Evolutionary conservation across 1,140 invertebrate genomes (phyloP).

Genomic region (Mamestra configurata): DNA sequence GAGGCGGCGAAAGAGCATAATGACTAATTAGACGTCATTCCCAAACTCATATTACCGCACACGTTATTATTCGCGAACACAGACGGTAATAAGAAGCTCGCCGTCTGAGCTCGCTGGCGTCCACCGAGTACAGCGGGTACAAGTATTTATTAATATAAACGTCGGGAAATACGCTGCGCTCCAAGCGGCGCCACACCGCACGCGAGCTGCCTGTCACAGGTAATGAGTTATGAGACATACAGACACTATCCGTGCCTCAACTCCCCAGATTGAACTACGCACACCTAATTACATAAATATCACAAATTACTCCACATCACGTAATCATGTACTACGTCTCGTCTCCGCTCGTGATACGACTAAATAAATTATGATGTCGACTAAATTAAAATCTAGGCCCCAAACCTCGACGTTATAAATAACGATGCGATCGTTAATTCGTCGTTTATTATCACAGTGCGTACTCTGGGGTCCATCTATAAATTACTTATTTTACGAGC

Average conservation of each 20-base stretch:
- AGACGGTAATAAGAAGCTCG: slow-evolving; percentile 42
- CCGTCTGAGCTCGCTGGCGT: slow-evolving; percentile 18
- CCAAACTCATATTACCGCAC: slow-evolving; percentile 46
- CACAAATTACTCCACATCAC: slow-evolving; percentile 8
- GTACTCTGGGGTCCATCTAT: slow-evolving; percentile 27
- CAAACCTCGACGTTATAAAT: slow-evolving; percentile 30
- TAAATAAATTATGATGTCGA: slow-evolving; percentile 28
- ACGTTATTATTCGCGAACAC: slow-evolving; percentile 37
- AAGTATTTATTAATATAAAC: slow-evolving; percentile 52
- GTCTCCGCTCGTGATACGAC: background rate
- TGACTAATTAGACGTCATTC: slow-evolving; percentile 47
- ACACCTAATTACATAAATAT: slow-evolving; percentile 4
- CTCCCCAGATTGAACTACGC: background rate
- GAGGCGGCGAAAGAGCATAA: slow-evolving; percentile 10
- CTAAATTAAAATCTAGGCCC: slow-evolving; percentile 36
- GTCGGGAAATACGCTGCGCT: slow-evolving; percentile 27
- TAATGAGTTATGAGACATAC: slow-evolving; percentile 51
- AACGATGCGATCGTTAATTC: slow-evolving; percentile 36
- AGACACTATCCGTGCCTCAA: background rate
- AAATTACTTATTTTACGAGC: slow-evolving; percentile 38
- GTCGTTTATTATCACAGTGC: slow-evolving; percentile 36
- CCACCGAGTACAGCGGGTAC: background rate
- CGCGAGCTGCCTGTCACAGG: slow-evolving; percentile 48
- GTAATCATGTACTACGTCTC: background rate
- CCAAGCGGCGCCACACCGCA: background rate